Percentiles rank a stretch among this genome's conserved stretches.
Evolutionary conservation across 2,797 vertebrate genomes (phyloP).

Genomic region (Falco rusticolus): DNA sequence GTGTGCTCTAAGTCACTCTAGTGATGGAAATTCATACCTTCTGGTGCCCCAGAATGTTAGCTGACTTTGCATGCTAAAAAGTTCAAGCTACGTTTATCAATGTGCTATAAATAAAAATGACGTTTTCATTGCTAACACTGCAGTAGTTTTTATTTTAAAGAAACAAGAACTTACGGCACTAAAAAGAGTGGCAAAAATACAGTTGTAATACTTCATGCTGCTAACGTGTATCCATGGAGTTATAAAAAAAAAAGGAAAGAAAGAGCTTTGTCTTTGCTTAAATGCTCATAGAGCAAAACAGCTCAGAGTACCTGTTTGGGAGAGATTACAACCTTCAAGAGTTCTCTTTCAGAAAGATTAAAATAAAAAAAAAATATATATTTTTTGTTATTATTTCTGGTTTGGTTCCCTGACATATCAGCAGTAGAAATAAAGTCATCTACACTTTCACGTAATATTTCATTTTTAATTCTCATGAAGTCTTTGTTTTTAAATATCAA

Average conservation of each 20-base stretch:
- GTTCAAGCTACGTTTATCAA: not conserved
- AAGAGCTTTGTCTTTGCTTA: not conserved
- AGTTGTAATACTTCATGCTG: not conserved
- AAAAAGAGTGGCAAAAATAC: not conserved
- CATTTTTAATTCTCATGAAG: not conserved
- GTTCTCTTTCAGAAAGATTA: not conserved
- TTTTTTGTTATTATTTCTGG: not conserved
- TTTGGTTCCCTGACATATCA: not conserved
- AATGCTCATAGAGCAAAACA: not conserved
- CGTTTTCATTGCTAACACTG: not conserved
- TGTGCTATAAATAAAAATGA: not conserved
- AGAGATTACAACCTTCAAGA: not conserved
- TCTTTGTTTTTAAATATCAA: not conserved
- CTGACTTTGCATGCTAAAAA: not conserved
- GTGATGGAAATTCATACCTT: not conserved
- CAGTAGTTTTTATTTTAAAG: not conserved
- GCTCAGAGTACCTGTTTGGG: not conserved
- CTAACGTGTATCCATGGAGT: not conserved
- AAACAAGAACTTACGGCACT: not conserved
- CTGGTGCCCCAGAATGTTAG: not conserved
- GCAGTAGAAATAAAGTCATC: not conserved
- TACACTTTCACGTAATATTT: not conserved
- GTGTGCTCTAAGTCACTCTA: not conserved
- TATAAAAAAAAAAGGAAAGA: not conserved
- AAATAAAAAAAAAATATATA: not conserved